Base-by-base conservation (phyloP, 2,797 vertebrate genomes). In the Sternarchorhynchus goeldii region DNA sequence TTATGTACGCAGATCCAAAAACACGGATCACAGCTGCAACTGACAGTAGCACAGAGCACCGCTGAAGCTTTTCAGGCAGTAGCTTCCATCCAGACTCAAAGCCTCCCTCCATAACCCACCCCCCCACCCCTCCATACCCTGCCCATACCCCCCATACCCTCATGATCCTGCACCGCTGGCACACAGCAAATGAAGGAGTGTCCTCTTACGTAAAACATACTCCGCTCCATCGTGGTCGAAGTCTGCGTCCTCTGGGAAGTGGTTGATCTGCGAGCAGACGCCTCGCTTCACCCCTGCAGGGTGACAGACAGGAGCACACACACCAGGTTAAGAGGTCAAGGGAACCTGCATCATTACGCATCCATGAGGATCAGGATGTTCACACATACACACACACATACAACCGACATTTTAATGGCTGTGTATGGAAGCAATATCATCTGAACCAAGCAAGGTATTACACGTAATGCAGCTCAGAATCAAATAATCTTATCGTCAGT, bases 191-290 rank as follows among this genome's bases (percentile, higher is more conserved):
- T 17, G 34, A 77, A 77, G n/a, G 31, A 74, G 45, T 63, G 58
- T 36, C 56, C 25, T 89, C 96, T 92, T 95, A 97, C 96, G 93
- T 87, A 97, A 91, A 87, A 97, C 94, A 77, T 98, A 97, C 91
- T 98, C 96, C 58, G 96, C 95, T 81, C 96, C 96, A 82, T 98
- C 96, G 68, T 98, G 96, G 91, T 98, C 96, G 81, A 96, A 98
- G 90, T 98, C 96, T 36, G 95, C 96, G 76, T 98, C 96, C 87
- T 98, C 96, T 12, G 96, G 96, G 88, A 97, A 97, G 84, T 98
- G 96, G 88, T 98, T 97, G 86, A 97, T 98, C 92, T 96, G 96
- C 80, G 95, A 95, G 83, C 96, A 98, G 77, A 95, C 92, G 34
- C 96, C 96, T 90, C 96, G 90, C 90, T 95, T 96, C 87, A 96